phyloP scores from a whole-genome alignment of 2,113 vertebrate genomes.

The Notothenia rossii region DNA sequence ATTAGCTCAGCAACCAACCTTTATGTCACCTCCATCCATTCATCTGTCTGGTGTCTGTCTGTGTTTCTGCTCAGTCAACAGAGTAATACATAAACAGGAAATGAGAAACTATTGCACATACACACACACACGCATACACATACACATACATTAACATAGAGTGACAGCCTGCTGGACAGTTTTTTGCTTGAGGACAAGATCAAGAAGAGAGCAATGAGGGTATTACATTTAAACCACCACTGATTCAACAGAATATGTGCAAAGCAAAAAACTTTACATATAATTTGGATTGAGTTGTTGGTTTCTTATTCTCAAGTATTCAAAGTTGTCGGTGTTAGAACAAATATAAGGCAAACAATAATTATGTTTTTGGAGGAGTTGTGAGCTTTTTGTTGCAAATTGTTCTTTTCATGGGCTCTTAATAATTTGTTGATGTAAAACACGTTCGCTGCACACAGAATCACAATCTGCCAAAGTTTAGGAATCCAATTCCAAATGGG shows the following conservation, averaged over 20 bases:
- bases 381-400: conserved; percentile 4
- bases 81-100: conserved; percentile 38
- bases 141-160: not conserved
- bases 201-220: conserved; percentile 1
- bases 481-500: conserved; percentile 21
- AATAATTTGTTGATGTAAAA: conserved; percentile 26
- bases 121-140: not conserved
- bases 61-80: conserved; percentile 32
- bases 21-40: conserved; percentile 15
- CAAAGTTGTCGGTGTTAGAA: not conserved
- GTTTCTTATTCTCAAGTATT: conserved; percentile 16
- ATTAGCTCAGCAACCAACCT: conserved; percentile 32
- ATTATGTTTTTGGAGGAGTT: conserved; percentile 15
- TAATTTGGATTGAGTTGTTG: not conserved
- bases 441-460: not conserved
- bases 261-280: conserved; percentile 1
- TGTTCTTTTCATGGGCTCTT: conserved; percentile 28
- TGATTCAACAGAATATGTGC: conserved; percentile 2
- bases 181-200: conserved; percentile 1
- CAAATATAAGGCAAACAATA: conserved; percentile 27
- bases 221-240: conserved; percentile 17
- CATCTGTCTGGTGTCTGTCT: conserved; percentile 1
- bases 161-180: not conserved
- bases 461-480: conserved; percentile 31
- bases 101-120: conserved; percentile 32